These are phyloP conservation scores for Hydrotaea cyrtoneurina DNA, from an alignment of 2,888 invertebrate genomes.

Conservation along the genomic window DNA sequence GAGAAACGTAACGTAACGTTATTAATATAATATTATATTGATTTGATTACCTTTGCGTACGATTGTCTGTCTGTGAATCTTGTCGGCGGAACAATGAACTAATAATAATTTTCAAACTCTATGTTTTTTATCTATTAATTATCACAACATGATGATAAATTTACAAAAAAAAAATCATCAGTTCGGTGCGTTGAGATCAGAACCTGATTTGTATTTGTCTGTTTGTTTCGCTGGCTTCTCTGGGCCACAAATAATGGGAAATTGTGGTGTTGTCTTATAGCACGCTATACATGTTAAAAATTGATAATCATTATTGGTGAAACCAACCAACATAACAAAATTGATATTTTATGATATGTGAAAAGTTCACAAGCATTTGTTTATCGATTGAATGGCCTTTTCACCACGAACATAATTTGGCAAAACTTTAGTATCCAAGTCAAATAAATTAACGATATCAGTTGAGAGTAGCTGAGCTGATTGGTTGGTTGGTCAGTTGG, in stretches of 20 bases:
- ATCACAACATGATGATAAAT: conserved; percentile 55
- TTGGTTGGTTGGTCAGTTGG: neutral
- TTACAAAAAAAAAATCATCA: conserved; percentile 23
- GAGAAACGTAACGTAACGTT: neutral
- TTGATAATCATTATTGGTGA: neutral
- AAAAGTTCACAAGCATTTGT: conserved; percentile 2
- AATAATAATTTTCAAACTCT: conserved; percentile 53
- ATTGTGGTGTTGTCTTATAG: neutral
- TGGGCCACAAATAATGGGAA: conserved; percentile 3
- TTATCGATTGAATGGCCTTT: neutral
- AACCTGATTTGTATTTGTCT: neutral
- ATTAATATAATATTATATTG: conserved; percentile 23
- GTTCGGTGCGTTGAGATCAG: neutral
- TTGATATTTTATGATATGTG: conserved; percentile 21
- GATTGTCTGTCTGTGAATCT: neutral
- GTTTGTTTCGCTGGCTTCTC: neutral
- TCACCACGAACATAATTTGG: neutral
- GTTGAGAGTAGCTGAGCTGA: neutral
- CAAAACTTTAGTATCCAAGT: neutral
- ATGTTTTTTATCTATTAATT: conserved; percentile 46
- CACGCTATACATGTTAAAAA: neutral
- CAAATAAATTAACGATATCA: neutral
- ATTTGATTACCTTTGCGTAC: conserved; percentile 15
- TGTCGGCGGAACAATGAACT: neutral
- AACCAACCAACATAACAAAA: conserved; percentile 11